Evolutionary conservation across 2,113 vertebrate species (phyloP).

Genomic region (Eulemur rufifrons): DNA sequence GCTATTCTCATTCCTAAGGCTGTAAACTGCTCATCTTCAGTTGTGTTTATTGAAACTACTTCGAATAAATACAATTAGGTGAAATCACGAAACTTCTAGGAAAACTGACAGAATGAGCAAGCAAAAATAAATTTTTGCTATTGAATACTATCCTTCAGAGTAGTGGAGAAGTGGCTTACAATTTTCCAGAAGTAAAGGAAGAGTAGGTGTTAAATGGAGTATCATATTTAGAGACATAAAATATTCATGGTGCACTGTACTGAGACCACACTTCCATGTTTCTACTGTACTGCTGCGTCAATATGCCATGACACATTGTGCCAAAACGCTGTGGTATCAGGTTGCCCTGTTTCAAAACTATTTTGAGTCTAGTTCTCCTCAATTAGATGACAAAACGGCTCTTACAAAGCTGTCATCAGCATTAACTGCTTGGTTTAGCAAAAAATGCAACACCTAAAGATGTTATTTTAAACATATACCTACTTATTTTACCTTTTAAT

Average conservation of each 20-base stretch:
- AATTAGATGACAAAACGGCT: neutral
- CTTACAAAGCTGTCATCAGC: neutral
- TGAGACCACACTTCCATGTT: neutral
- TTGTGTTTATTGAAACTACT: neutral
- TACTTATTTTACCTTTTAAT: neutral
- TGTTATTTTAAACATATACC: neutral
- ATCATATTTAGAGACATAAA: neutral
- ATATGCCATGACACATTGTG: neutral
- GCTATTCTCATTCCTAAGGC: neutral
- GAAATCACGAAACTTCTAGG: neutral
- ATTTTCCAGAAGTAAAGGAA: constrained; percentile 38
- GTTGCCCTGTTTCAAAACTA: neutral
- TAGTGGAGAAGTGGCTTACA: neutral
- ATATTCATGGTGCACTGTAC: neutral
- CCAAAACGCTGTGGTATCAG: neutral
- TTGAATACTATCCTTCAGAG: neutral
- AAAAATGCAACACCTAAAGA: neutral
- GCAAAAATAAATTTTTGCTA: neutral
- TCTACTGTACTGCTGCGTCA: neutral
- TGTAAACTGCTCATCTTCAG: neutral
- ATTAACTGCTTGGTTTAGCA: neutral
- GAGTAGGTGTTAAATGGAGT: neutral
- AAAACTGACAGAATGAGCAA: neutral
- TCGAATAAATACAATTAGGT: neutral
- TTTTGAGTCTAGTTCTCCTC: neutral